Conservation (phyloP, 2,113 vertebrate species). For the Proteles cristata region DNA sequence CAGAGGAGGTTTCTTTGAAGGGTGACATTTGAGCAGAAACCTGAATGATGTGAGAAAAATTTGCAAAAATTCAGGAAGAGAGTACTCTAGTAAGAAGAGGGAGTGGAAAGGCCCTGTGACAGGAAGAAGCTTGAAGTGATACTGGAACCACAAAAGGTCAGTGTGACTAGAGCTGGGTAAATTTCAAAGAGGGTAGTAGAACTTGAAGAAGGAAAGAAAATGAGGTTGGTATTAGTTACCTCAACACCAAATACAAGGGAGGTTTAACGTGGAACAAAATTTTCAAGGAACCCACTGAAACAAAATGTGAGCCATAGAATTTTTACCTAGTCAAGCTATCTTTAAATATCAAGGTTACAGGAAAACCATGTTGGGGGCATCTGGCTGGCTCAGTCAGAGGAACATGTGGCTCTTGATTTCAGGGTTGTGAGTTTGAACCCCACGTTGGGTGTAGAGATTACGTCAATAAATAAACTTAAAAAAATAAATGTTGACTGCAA, state of each 20-base stretch:
- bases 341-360: not conserved
- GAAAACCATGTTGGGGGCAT: not conserved
- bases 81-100: not conserved
- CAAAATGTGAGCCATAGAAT: not conserved
- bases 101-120: not conserved
- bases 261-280: not conserved
- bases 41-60: not conserved
- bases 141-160: not conserved
- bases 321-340: not conserved
- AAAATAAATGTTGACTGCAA: not conserved
- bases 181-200: not conserved
- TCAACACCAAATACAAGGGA: not conserved
- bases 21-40: not conserved
- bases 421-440: too few species aligned
- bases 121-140: not conserved
- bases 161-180: not conserved
- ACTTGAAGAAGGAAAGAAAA: not conserved
- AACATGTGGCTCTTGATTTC: too few species aligned
- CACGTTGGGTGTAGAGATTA: too few species aligned
- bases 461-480: too few species aligned
- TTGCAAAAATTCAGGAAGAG: not conserved
- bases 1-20: not conserved
- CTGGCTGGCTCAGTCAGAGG: too few species aligned
- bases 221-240: not conserved
- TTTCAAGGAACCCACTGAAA: not conserved